These are phyloP conservation scores for Platysternon megacephalum DNA, from an alignment of 2,113 vertebrate genomes.

Conservation along the genomic window DNA sequence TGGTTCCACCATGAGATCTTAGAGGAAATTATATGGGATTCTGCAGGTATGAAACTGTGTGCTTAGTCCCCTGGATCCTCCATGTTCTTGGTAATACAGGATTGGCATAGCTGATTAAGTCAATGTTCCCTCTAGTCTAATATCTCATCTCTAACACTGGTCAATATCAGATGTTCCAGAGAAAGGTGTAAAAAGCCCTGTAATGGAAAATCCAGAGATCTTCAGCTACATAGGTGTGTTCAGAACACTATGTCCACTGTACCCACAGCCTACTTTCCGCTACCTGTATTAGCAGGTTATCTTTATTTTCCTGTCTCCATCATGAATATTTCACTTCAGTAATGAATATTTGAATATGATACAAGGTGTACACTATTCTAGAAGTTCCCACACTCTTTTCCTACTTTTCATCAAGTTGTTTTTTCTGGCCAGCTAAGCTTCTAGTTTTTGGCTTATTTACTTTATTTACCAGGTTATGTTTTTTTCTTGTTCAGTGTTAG, in stretches of 20 bases:
- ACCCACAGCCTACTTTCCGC: background rate
- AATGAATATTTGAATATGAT: background rate
- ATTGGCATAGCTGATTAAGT: background rate
- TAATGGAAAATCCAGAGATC: background rate
- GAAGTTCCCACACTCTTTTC: background rate
- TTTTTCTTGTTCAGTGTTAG: background rate
- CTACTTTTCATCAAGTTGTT: background rate
- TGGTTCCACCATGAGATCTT: background rate
- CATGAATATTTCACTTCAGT: background rate
- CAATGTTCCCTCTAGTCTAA: background rate
- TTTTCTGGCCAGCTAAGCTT: background rate
- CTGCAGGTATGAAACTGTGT: background rate
- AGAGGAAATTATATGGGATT: background rate
- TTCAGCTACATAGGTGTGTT: background rate
- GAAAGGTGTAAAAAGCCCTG: background rate
- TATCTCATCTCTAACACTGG: background rate
- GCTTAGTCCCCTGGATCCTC: background rate
- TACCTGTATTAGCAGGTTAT: background rate
- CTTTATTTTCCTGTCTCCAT: too few relatives aligned
- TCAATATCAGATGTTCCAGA: background rate
- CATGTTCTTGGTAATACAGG: background rate
- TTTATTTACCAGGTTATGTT: background rate
- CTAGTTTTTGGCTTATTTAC: background rate
- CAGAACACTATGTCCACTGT: fast-evolving
- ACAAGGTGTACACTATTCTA: background rate